phyloP scores from a whole-genome alignment of 2,797 vertebrate genomes.

The Pygocentrus nattereri region DNA sequence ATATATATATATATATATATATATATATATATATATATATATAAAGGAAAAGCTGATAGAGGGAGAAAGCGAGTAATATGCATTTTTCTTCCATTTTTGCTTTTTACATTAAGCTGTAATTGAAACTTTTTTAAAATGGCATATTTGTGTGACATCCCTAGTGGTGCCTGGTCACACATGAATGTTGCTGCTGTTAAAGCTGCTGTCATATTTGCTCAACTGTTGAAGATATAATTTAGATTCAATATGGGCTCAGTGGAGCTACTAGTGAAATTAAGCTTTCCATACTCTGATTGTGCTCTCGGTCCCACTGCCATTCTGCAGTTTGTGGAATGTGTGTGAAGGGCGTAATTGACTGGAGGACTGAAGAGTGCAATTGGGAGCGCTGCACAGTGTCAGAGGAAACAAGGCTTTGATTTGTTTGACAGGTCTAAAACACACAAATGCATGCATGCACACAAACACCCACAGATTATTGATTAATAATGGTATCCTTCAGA shows the following conservation, averaged over 20 bases:
- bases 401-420: conserved; percentile 52
- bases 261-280: conserved; percentile 68
- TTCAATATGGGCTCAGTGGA: conserved; percentile 63
- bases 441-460: conserved; percentile 26
- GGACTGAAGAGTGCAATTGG: conserved; percentile 49
- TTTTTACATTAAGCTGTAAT: conserved; percentile 50
- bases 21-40: too few relatives aligned
- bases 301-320: conserved; percentile 44
- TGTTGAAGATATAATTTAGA: conserved; percentile 72
- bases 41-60: conserved; percentile 17
- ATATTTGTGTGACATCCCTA: conserved; percentile 51
- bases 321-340: conserved; percentile 39
- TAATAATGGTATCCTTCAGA: conserved; percentile 19
- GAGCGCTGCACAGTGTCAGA: conserved; percentile 46
- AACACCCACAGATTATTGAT: conserved; percentile 23
- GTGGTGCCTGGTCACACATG: conserved; percentile 52
- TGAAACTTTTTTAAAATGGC: conserved; percentile 56
- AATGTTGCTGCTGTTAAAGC: conserved; percentile 52
- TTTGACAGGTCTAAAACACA: conserved; percentile 49
- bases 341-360: conserved; percentile 55
- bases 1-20: too few relatives aligned
- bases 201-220: conserved; percentile 64
- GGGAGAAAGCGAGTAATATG: conserved; percentile 8
- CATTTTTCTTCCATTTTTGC: conserved; percentile 40
- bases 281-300: conserved; percentile 33